Evolutionary conservation across 2,888 invertebrate genomes (phyloP).

Genomic region (Drosophila demipolita): DNA sequence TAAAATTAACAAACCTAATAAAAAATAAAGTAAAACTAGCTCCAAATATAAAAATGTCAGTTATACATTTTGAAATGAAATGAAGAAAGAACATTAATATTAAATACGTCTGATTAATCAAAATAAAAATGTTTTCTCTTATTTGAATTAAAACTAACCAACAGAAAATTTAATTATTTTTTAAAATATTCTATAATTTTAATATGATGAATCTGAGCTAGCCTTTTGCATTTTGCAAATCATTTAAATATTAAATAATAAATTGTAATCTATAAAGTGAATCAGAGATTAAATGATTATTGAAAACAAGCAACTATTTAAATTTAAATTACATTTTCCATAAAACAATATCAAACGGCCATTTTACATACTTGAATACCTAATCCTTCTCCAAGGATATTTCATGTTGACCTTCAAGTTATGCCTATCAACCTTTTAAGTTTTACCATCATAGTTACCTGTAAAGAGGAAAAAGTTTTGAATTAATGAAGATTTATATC

Average conservation of each 20-base stretch:
- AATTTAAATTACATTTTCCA: neutral
- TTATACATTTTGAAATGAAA: neutral
- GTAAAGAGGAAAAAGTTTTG: slow-evolving; percentile 57
- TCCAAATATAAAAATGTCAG: neutral
- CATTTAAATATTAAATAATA: neutral
- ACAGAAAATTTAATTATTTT: too few species aligned
- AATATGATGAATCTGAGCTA: too few species aligned
- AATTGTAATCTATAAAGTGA: neutral
- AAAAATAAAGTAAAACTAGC: neutral
- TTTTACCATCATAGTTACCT: slow-evolving; percentile 48
- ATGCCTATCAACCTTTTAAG: slow-evolving; percentile 6
- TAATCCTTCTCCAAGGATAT: slow-evolving; percentile 1
- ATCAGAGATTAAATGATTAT: neutral
- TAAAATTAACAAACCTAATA: neutral
- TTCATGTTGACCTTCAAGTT: slow-evolving; percentile 31
- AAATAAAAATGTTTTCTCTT: neutral
- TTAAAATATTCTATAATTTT: neutral
- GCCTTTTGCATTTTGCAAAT: neutral
- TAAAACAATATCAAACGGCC: neutral
- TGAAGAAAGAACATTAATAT: neutral
- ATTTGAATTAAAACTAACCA: too few species aligned
- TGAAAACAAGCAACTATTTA: neutral
- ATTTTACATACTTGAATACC: slow-evolving; percentile 10
- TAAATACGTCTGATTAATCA: neutral
- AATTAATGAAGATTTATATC: slow-evolving; percentile 71